These are phyloP conservation scores for Xestia xanthographa DNA, from an alignment of 2,888 invertebrate species.

Conservation along the genomic window DNA sequence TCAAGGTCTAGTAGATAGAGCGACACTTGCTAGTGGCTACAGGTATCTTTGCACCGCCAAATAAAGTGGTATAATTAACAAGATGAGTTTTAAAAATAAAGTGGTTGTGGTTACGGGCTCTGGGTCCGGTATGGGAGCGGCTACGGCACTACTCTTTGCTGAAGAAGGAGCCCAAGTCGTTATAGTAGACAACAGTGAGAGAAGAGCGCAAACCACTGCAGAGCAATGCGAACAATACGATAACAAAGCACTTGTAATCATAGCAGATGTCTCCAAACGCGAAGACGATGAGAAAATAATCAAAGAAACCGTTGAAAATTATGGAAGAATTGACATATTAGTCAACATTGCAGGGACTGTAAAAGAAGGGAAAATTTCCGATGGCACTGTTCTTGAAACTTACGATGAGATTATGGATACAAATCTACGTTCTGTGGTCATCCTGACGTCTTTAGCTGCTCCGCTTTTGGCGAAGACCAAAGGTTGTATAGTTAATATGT, in stretches of 20 bases:
- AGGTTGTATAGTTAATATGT: conserved; percentile 76
- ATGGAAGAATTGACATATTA: conserved; percentile 72
- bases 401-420: conserved; percentile 73
- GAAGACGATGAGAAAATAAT: conserved; percentile 68
- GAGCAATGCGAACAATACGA: conserved; percentile 57
- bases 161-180: conserved; percentile 43
- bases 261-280: conserved; percentile 72
- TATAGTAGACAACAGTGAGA: conserved; percentile 20
- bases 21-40: not conserved
- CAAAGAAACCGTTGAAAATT: conserved; percentile 68
- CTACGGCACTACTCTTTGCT: conserved; percentile 37
- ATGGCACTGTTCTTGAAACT: conserved; percentile 55
- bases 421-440: conserved; percentile 71
- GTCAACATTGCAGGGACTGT: conserved; percentile 75
- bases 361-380: conserved; percentile 33
- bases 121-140: conserved; percentile 47
- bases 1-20: not conserved
- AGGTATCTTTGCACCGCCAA: conserved; percentile 9
- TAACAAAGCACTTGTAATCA: conserved; percentile 64
- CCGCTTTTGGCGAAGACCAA: conserved; percentile 71
- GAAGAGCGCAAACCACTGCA: conserved; percentile 9
- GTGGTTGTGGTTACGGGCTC: conserved; percentile 33
- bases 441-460: conserved; percentile 69
- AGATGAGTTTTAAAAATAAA: conserved; percentile 55
- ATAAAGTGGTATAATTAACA: not conserved